Percentiles rank a stretch among this genome's conserved stretches.
phyloP scores from a whole-genome alignment of 2,113 vertebrate species.

The Gasterosteus nipponicus region DNA sequence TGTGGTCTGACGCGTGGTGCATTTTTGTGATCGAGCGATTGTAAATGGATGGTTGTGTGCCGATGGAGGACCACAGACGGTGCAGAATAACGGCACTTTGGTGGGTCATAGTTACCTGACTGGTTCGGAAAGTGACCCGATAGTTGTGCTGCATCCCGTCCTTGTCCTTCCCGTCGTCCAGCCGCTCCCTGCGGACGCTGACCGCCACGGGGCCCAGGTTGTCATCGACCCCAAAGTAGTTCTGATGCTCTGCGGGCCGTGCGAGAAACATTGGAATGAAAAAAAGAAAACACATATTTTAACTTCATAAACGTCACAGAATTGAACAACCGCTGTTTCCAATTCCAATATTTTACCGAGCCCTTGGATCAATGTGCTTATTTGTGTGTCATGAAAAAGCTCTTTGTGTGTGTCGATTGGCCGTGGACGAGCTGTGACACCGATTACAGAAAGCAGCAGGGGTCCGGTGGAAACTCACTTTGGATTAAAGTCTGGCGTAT shows the following conservation, averaged over 20 bases:
- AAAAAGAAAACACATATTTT: neutral
- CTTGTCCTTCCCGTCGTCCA: constrained; percentile 94
- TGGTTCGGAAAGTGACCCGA: constrained; percentile 94
- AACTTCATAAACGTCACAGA: neutral
- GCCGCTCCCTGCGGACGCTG: constrained; percentile 92
- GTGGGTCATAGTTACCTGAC: constrained; percentile 86
- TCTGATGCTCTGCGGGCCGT: constrained; percentile 89
- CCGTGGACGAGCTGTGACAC: neutral
- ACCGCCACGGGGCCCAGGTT: constrained; percentile 95
- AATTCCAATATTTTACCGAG: neutral
- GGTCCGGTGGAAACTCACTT: constrained; percentile 25
- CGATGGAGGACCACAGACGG: neutral
- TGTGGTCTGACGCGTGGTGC: constrained; percentile 1
- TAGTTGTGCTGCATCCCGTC: constrained; percentile 95
- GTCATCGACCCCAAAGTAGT: constrained; percentile 97
- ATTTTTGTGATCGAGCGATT: neutral
- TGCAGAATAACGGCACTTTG: neutral
- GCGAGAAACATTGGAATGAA: constrained; percentile 6
- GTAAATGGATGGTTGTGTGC: neutral
- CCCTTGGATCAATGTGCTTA: neutral
- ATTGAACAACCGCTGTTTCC: neutral
- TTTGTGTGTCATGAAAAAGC: neutral
- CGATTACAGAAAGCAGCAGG: constrained; percentile 31
- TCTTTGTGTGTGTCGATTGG: neutral
- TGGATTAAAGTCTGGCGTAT: constrained; percentile 38